phyloP scores from a whole-genome alignment of 2,797 vertebrate species.

The Vultur gryphus region DNA sequence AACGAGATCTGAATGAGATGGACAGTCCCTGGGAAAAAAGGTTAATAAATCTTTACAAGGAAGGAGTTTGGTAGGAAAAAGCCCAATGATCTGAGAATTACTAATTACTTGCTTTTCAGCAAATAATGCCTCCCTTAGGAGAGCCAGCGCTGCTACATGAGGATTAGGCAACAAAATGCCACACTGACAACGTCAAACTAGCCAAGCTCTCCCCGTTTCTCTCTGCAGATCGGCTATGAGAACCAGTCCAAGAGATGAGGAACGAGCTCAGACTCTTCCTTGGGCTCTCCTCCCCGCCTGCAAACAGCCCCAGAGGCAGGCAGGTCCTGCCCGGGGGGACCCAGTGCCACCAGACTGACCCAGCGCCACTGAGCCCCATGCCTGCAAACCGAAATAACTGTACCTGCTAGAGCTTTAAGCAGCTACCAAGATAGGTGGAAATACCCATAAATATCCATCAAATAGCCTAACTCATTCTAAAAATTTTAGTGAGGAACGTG shows the following conservation, averaged over 20 bases:
- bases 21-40: neutral
- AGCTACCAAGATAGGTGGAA: neutral
- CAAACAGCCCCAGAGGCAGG: neutral
- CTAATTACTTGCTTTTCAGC: neutral
- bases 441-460: neutral
- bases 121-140: neutral
- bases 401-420: neutral
- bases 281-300: neutral
- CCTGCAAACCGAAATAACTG: accelerated
- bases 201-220: neutral
- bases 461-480: neutral
- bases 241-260: neutral
- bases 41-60: neutral
- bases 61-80: neutral
- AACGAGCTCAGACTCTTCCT: neutral
- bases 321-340: neutral
- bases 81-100: neutral
- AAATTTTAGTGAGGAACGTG: accelerated
- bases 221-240: neutral
- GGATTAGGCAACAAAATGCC: neutral
- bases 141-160: neutral
- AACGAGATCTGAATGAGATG: accelerated
- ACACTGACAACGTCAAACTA: neutral
- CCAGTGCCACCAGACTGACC: neutral
- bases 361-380: neutral